phyloP scores from a whole-genome alignment of 1,140 invertebrate genomes.

The Leptoteleia sp. region DNA sequence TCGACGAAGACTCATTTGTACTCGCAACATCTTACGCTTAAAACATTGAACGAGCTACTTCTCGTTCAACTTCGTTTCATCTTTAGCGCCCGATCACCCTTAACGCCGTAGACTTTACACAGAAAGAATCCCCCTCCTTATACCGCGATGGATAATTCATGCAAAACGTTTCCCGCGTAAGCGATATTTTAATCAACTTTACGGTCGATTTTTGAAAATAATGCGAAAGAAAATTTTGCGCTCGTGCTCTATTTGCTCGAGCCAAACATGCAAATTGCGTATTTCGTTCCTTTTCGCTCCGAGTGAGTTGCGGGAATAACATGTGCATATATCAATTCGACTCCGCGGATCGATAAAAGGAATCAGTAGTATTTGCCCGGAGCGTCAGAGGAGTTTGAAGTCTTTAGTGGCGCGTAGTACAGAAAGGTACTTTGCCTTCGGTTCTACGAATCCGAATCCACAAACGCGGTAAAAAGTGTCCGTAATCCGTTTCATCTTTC shows the following conservation, averaged over 20 bases:
- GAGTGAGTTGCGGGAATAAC: constrained; percentile 50
- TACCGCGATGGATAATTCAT: constrained; percentile 5
- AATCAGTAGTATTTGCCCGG: constrained; percentile 62
- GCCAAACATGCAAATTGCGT: constrained; percentile 51
- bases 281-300: constrained; percentile 49
- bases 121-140: no score
- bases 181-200: constrained; percentile 32
- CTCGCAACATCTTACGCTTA: no score
- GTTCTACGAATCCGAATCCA: constrained; percentile 46
- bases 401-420: constrained; percentile 43
- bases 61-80: no score
- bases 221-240: constrained; percentile 20
- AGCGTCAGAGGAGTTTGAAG: constrained; percentile 55
- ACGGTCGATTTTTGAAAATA: constrained; percentile 17
- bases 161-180: neutral
- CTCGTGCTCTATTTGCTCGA: constrained; percentile 39
- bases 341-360: constrained; percentile 55
- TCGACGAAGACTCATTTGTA: no score
- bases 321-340: constrained; percentile 61
- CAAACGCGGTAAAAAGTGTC: constrained; percentile 60
- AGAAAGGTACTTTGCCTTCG: constrained; percentile 60
- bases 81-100: no score
- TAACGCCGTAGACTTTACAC: no score
- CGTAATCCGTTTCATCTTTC: constrained; percentile 66
- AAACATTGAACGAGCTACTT: no score